These are phyloP conservation scores for Brachyistius frenatus DNA, from an alignment of 2,113 vertebrate species.

Conservation along the genomic window DNA sequence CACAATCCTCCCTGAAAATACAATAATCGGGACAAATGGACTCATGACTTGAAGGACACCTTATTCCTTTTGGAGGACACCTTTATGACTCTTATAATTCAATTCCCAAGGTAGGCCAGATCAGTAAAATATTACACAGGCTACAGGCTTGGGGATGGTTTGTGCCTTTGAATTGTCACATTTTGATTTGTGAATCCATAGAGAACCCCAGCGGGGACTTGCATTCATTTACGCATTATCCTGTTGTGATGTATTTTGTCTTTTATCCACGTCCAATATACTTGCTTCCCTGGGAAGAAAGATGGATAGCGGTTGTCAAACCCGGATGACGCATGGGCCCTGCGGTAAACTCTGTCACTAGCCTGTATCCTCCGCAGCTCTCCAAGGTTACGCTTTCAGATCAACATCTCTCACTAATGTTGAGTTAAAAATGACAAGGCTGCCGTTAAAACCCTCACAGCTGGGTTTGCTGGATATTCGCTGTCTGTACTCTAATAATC, in stretches of 20 bases:
- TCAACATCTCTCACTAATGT: slow-evolving; percentile 51
- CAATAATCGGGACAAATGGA: slow-evolving; percentile 47
- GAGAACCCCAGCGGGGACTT: slow-evolving; percentile 38
- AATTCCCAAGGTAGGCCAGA: slow-evolving; percentile 53
- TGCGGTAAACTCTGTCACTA: slow-evolving; percentile 55
- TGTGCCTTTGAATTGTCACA: slow-evolving; percentile 52
- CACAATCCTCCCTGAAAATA: slow-evolving; percentile 26
- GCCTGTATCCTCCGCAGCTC: slow-evolving; percentile 40
- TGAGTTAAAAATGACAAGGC: slow-evolving; percentile 47
- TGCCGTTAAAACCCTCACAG: slow-evolving; percentile 33
- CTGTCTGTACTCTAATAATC: slow-evolving; percentile 20
- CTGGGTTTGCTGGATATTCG: slow-evolving; percentile 25
- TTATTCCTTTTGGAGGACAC: slow-evolving; percentile 33
- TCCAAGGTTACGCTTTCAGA: slow-evolving; percentile 57
- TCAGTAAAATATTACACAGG: slow-evolving; percentile 42
- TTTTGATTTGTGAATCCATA: slow-evolving; percentile 68
- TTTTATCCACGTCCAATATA: slow-evolving; percentile 62
- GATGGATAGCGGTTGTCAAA: slow-evolving; percentile 68
- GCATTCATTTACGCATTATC: slow-evolving; percentile 59
- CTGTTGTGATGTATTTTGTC: slow-evolving; percentile 62
- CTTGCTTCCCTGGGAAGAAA: slow-evolving; percentile 51
- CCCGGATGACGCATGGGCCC: slow-evolving; percentile 39
- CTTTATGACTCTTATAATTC: slow-evolving; percentile 53
- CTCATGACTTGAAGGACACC: slow-evolving; percentile 39
- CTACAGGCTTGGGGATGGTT: slow-evolving; percentile 10